phyloP scores from a whole-genome alignment of 2,888 invertebrate genomes.

The Latrodectus elegans region DNA sequence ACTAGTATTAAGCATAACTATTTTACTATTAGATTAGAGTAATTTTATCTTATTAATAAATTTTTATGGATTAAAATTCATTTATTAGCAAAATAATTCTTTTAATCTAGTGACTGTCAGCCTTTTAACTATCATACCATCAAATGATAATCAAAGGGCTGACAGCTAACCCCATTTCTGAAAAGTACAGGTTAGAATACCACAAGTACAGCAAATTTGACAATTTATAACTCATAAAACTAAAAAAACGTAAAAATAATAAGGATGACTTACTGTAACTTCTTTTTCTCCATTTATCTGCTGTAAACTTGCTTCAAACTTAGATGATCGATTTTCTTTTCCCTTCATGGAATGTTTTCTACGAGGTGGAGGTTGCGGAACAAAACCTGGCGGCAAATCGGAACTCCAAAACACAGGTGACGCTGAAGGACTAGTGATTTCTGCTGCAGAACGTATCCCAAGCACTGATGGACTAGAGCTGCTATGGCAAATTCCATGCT shows the following conservation, averaged over 20 bases:
- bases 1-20: too few relatives aligned
- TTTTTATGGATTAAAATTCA: too few relatives aligned
- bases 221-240: too few relatives aligned
- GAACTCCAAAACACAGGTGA: slow-evolving; percentile 40
- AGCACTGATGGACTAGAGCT: slow-evolving; percentile 68
- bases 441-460: slow-evolving; percentile 24
- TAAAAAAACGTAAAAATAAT: background rate
- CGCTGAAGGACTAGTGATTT: background rate
- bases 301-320: slow-evolving; percentile 59
- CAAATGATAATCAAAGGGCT: too few relatives aligned
- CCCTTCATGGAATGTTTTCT: slow-evolving; percentile 56
- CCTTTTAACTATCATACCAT: too few relatives aligned
- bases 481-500: slow-evolving; percentile 46
- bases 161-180: too few relatives aligned
- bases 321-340: slow-evolving; percentile 64
- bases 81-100: too few relatives aligned
- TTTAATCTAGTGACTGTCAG: too few relatives aligned
- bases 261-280: slow-evolving; percentile 35
- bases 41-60: too few relatives aligned
- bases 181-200: too few relatives aligned
- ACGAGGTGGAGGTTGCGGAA: slow-evolving; percentile 68
- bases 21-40: too few relatives aligned
- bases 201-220: too few relatives aligned
- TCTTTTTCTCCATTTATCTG: slow-evolving; percentile 64
- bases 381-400: slow-evolving; percentile 62